Evolutionary conservation across 2,113 vertebrate genomes (phyloP).

Genomic region (Chloropsis cyanopogon): DNA sequence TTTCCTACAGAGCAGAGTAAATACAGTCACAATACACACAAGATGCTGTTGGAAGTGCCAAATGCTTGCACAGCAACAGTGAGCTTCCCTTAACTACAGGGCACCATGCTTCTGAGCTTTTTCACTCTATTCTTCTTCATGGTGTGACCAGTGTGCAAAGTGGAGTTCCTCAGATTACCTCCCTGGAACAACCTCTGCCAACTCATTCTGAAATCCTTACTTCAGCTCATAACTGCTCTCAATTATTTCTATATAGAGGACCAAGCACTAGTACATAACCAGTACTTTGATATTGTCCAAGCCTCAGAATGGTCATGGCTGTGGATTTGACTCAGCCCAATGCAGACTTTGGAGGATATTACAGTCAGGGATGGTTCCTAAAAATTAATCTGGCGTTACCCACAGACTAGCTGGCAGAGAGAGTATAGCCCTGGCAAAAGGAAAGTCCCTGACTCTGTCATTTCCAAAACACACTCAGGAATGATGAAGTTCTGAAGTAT

Average conservation of each 20-base stretch:
- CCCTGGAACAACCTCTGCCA: not conserved
- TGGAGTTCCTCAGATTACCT: not conserved
- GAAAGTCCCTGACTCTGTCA: not conserved
- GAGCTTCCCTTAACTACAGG: not conserved
- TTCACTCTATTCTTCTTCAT: not conserved
- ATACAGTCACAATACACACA: not conserved
- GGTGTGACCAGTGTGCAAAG: not conserved
- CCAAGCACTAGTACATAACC: not conserved
- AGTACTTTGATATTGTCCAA: not conserved
- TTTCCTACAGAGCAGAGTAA: not conserved
- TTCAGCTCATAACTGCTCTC: not conserved
- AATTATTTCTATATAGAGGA: not conserved
- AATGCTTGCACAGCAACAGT: not conserved
- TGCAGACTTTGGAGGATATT: not conserved
- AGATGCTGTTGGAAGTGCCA: not conserved
- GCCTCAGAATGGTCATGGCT: not conserved
- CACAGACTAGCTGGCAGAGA: not conserved
- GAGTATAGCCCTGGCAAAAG: not conserved
- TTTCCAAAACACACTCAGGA: not conserved
- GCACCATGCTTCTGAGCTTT: not conserved
- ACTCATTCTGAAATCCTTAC: not conserved
- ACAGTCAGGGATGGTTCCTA: accelerated
- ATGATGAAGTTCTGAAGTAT: not conserved
- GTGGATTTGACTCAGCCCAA: not conserved
- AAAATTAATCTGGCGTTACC: not conserved